phyloP scores from a whole-genome alignment of 2,888 invertebrate genomes.

The Chalcis sispes region DNA sequence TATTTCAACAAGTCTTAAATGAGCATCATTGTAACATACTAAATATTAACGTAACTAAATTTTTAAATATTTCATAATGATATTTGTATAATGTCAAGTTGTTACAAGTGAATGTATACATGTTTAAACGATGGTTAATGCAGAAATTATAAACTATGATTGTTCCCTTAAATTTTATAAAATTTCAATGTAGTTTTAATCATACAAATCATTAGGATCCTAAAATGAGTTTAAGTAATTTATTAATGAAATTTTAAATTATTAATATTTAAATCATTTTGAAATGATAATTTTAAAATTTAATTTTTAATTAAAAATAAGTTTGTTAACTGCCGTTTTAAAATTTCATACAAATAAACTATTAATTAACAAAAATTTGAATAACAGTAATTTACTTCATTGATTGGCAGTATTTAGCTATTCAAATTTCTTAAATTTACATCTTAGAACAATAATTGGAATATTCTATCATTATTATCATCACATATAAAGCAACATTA shows the following conservation, averaged over 20 bases:
- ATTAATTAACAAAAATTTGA: neutral
- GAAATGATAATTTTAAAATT: neutral
- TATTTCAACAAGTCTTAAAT: constrained; percentile 8
- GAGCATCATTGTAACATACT: too few species aligned
- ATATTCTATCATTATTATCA: constrained; percentile 26
- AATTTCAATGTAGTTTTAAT: neutral
- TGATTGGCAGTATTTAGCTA: constrained; percentile 36
- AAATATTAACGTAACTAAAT: neutral
- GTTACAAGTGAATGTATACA: constrained; percentile 8
- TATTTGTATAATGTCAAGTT: neutral
- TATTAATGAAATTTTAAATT: neutral
- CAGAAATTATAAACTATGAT: constrained; percentile 31
- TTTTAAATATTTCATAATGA: neutral
- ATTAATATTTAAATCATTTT: too few species aligned
- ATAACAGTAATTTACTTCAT: too few species aligned
- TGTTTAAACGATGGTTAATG: constrained; percentile 11
- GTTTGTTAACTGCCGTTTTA: constrained; percentile 11
- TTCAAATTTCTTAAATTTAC: constrained; percentile 8
- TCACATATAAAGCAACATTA: constrained; percentile 47
- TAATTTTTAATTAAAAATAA: neutral
- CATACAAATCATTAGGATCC: neutral
- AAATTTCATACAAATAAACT: neutral
- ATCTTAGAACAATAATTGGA: constrained; percentile 16
- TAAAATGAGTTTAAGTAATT: neutral
- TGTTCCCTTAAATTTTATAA: constrained; percentile 22